phyloP scores from a whole-genome alignment of 1,140 invertebrate species.

The Drosophila fuyamai region DNA sequence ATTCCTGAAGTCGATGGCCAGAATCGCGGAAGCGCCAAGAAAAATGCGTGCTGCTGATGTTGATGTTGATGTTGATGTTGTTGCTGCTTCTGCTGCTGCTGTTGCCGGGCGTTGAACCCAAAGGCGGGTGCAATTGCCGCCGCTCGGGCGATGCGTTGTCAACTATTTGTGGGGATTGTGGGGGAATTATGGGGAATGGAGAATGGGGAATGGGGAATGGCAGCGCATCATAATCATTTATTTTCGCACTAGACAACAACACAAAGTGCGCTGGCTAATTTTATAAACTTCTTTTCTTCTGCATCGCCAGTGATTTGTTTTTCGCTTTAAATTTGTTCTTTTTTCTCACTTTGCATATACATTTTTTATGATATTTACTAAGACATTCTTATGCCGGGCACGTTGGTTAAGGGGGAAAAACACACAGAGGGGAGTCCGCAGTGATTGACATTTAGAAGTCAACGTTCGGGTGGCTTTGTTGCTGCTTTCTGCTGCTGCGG shows the following conservation, averaged over 20 bases:
- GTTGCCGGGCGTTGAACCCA: conserved; percentile 60
- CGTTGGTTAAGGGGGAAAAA: conserved; percentile 19
- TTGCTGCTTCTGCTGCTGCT: conserved; percentile 16
- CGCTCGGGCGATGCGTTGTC: conserved; percentile 61
- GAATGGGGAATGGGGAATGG: conserved; percentile 41
- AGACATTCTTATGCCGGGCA: conserved; percentile 68
- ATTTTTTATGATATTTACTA: conserved; percentile 71
- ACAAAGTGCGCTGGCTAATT: conserved; percentile 66
- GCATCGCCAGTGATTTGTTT: conserved; percentile 60
- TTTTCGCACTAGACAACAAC: conserved; percentile 69
- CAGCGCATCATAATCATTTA: conserved; percentile 77
- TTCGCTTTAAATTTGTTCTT: conserved; percentile 44
- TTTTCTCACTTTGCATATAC: conserved; percentile 60
- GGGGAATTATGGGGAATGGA: not conserved
- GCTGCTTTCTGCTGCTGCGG: conserved; percentile 18
- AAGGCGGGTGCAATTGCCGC: conserved; percentile 59
- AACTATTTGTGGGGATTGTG: conserved; percentile 49
- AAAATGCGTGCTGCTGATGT: conserved; percentile 58
- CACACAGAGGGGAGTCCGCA: conserved; percentile 24
- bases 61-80: conserved; percentile 13
- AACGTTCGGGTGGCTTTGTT: conserved; percentile 60
- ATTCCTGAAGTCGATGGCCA: conserved; percentile 42
- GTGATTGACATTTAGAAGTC: conserved; percentile 80
- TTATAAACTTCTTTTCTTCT: conserved; percentile 71
- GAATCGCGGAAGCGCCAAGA: conserved; percentile 73